Percentiles rank a stretch among this genome's conserved stretches.
phyloP scores from a whole-genome alignment of 2,113 vertebrate species.

The Heterochromis multidens region DNA sequence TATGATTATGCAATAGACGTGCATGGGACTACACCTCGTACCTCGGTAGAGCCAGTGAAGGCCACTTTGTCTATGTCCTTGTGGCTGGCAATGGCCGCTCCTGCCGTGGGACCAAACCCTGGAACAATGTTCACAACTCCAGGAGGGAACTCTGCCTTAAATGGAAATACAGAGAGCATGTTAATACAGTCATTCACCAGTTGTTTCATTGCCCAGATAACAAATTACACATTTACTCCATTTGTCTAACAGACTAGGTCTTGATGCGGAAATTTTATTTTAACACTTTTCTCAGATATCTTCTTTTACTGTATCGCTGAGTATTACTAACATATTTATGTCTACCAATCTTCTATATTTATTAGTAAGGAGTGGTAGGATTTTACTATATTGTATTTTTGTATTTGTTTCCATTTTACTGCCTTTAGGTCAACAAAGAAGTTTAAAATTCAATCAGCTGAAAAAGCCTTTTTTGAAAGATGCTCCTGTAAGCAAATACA shows the following conservation, averaged over 20 bases:
- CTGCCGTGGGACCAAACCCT: slow-evolving; percentile 88
- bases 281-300: no score
- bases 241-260: no score
- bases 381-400: no score
- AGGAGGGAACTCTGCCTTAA: slow-evolving; percentile 89
- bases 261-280: no score
- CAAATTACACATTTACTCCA: no score
- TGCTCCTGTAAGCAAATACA: no score
- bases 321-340: no score
- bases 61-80: slow-evolving; percentile 89
- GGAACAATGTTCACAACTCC: slow-evolving; percentile 95
- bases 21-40: slow-evolving; percentile 40
- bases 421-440: not conserved
- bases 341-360: no score
- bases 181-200: not conserved
- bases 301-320: no score
- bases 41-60: slow-evolving; percentile 93
- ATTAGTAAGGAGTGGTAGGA: no score
- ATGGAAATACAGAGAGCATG: slow-evolving; percentile 15
- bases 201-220: no score
- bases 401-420: not conserved
- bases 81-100: slow-evolving; percentile 88
- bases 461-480: not conserved
- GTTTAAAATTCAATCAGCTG: not conserved
- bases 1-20: not conserved